phyloP scores from a whole-genome alignment of 2,113 vertebrate species.

The Raja brachyura region DNA sequence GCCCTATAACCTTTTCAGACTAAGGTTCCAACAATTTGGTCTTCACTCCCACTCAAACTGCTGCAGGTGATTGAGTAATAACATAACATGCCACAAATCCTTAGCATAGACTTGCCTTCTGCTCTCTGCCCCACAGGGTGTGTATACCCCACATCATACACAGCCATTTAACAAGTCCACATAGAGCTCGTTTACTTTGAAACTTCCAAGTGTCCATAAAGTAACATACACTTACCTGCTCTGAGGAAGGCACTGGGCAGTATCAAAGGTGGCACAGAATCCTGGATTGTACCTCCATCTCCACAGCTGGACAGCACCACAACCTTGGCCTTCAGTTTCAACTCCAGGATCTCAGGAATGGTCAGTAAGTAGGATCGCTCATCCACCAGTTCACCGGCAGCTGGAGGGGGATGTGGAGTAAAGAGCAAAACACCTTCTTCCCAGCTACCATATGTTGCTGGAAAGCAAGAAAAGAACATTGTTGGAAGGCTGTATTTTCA shows the following conservation, averaged over 20 bases:
- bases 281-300: not conserved
- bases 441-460: slow-evolving; percentile 33
- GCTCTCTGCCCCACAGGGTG: not conserved
- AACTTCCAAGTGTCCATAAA: not conserved
- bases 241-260: slow-evolving; percentile 37
- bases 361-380: slow-evolving; percentile 16
- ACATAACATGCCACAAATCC: too few relatives aligned
- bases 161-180: not conserved
- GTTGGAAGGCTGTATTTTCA: not conserved
- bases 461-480: not conserved
- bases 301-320: slow-evolving; percentile 23
- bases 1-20: not conserved
- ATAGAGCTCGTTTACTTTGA: not conserved
- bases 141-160: not conserved
- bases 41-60: not conserved
- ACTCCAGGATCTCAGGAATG: slow-evolving; percentile 34
- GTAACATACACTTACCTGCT: slow-evolving; percentile 2
- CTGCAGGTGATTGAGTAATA: not conserved
- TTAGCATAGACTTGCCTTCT: not conserved
- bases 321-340: not conserved
- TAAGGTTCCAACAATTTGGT: not conserved
- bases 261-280: not conserved
- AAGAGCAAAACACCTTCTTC: slow-evolving; percentile 22
- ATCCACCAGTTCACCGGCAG: not conserved
- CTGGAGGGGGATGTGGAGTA: not conserved